A percentile compares a stretch with the other conserved stretches of the same genome.
These are phyloP conservation scores for Panagrolaimus sp. DNA, from an alignment of 1,140 invertebrate genomes.

Conservation along the genomic window DNA sequence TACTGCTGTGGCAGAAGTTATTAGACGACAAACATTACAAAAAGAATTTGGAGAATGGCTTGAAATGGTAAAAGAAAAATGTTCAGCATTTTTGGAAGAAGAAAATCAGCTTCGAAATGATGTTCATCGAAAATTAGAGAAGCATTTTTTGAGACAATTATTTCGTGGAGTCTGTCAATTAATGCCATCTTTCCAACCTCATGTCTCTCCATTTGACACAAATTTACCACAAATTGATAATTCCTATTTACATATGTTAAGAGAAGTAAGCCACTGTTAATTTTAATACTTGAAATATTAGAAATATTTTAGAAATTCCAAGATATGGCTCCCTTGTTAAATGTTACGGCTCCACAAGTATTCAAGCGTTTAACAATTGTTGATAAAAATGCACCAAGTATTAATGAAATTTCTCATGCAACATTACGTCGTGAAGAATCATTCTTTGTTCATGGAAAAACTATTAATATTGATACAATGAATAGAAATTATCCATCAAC, in stretches of 20 bases:
- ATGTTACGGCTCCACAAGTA: slow-evolving; percentile 29
- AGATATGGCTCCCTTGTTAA: slow-evolving; percentile 40
- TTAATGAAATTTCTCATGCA: slow-evolving; percentile 1
- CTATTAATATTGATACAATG: slow-evolving; percentile 33
- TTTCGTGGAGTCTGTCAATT: slow-evolving; percentile 34
- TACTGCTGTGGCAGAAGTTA: slow-evolving; percentile 41
- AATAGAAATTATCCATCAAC: slow-evolving; percentile 43
- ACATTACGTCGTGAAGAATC: slow-evolving; percentile 38
- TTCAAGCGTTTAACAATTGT: slow-evolving; percentile 33
- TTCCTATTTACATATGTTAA: slow-evolving; percentile 31
- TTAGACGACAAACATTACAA: slow-evolving; percentile 29
- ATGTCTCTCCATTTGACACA: slow-evolving; percentile 22
- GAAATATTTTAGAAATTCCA: slow-evolving; percentile 13
- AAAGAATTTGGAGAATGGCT: slow-evolving; percentile 37
- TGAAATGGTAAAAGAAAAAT: slow-evolving; percentile 26
- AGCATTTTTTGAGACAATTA: slow-evolving; percentile 37
- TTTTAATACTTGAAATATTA: background rate
- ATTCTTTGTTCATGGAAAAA: slow-evolving; percentile 40
- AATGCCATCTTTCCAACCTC: slow-evolving; percentile 33
- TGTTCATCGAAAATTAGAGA: slow-evolving; percentile 38
- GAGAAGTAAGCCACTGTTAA: slow-evolving; percentile 14
- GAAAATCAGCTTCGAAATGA: slow-evolving; percentile 35
- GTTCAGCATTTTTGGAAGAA: slow-evolving; percentile 30
- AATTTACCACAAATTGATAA: slow-evolving; percentile 25
- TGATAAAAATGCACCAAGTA: slow-evolving; percentile 20